phyloP scores from a whole-genome alignment of 2,888 invertebrate species.

The Apoda limacodes region DNA sequence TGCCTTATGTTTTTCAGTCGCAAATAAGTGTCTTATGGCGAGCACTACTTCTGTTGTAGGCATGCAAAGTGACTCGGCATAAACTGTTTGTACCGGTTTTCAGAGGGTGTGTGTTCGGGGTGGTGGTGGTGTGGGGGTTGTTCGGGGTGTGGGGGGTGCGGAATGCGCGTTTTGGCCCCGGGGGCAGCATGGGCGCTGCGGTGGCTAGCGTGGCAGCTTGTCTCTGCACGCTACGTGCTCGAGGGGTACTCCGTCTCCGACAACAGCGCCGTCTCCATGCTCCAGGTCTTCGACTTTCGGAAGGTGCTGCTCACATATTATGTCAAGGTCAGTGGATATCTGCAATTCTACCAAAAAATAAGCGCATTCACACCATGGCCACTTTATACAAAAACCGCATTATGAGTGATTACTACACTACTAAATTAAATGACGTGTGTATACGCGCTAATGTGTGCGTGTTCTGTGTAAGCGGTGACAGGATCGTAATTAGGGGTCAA shows the following conservation, averaged over 20 bases:
- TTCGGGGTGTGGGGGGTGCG: conserved; percentile 61
- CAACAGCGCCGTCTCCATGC: conserved; percentile 96
- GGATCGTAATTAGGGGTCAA: too few relatives aligned
- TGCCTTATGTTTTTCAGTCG: too few relatives aligned
- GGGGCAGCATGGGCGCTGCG: conserved; percentile 98
- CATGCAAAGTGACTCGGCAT: too few relatives aligned
- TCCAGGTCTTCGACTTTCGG: conserved; percentile 97
- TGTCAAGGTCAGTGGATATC: conserved; percentile 81
- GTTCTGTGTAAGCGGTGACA: too few relatives aligned
- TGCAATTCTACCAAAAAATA: neutral
- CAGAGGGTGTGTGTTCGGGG: conserved; percentile 19
- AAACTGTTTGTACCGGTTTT: too few relatives aligned
- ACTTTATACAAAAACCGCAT: too few relatives aligned
- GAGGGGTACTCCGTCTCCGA: conserved; percentile 99
- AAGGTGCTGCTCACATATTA: conserved; percentile 98
- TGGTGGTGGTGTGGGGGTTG: conserved; percentile 7
- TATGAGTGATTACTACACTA: too few relatives aligned
- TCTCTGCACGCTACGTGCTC: conserved; percentile 95
- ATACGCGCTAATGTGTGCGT: too few relatives aligned
- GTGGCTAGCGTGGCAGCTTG: conserved; percentile 98
- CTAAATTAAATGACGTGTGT: too few relatives aligned
- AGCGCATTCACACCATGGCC: too few relatives aligned
- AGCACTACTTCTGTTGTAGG: too few relatives aligned
- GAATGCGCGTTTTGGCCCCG: conserved; percentile 90
- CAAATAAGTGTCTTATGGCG: too few relatives aligned